Evolutionary conservation across 2,888 invertebrate genomes (phyloP).

Genomic region (Campaea margaritaria): DNA sequence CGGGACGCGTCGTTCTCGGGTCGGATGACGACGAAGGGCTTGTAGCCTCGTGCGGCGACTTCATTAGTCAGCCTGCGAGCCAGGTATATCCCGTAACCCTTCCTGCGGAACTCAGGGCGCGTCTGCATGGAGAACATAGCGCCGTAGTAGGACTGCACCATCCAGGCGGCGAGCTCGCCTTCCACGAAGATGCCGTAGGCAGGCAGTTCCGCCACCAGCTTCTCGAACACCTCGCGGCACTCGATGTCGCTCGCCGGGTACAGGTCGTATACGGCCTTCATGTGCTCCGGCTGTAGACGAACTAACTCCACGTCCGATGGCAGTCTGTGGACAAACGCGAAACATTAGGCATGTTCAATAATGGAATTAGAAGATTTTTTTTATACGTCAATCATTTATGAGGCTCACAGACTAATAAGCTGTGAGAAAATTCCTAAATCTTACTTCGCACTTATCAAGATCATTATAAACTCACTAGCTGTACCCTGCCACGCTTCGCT

Average conservation of each 20-base stretch:
- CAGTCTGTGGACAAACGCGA: conserved; percentile 63
- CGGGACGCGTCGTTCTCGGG: conserved; percentile 95
- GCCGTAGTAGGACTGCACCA: conserved; percentile 96
- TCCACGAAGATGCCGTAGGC: conserved; percentile 92
- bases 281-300: conserved; percentile 91
- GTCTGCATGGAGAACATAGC: conserved; percentile 98
- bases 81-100: conserved; percentile 91
- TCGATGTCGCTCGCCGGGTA: conserved; percentile 96
- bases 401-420: no score
- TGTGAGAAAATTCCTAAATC: no score
- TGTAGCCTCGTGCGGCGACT: conserved; percentile 90
- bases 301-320: conserved; percentile 90
- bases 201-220: conserved; percentile 90
- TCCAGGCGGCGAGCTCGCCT: conserved; percentile 93
- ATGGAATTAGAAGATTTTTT: no score
- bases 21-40: conserved; percentile 93
- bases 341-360: background rate
- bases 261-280: conserved; percentile 92
- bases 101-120: conserved; percentile 89
- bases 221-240: conserved; percentile 92
- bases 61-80: conserved; percentile 88
- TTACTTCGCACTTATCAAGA: no score
- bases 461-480: no score
- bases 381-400: no score
- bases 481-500: no score